These are phyloP conservation scores for Embidobia sp. DNA, from an alignment of 2,888 invertebrate species.

Conservation along the genomic window DNA sequence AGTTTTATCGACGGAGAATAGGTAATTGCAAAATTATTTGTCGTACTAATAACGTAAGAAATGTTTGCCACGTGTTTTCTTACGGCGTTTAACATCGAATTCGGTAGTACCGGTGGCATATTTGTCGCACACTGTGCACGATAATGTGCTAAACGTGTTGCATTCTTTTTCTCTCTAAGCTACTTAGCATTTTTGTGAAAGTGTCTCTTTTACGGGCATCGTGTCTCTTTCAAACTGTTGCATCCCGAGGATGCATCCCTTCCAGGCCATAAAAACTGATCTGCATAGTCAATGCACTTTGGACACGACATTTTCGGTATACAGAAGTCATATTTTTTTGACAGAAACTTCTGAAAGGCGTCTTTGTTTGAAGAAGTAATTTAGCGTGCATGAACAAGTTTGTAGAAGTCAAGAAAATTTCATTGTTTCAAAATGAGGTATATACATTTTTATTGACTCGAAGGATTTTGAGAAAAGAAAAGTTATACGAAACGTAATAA, in stretches of 20 bases:
- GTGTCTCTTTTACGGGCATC: constrained; percentile 2
- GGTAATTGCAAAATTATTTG: too few species aligned
- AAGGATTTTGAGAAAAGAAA: too few species aligned
- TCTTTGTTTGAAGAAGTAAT: background rate
- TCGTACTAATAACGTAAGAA: too few species aligned
- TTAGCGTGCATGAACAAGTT: constrained; percentile 4
- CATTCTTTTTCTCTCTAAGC: constrained; percentile 4
- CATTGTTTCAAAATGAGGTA: too few species aligned
- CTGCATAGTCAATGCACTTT: background rate
- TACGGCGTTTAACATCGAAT: too few species aligned
- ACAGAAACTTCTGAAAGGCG: background rate
- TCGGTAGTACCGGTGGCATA: too few species aligned
- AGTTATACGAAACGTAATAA: too few species aligned
- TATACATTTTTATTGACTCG: too few species aligned
- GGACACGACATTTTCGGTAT: background rate
- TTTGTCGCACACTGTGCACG: background rate
- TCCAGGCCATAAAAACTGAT: background rate
- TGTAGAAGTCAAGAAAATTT: too few species aligned
- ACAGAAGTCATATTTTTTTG: constrained; percentile 24
- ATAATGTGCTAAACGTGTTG: constrained; percentile 16
- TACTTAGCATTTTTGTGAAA: constrained; percentile 20
- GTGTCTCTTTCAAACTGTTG: constrained; percentile 2
- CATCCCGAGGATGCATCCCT: background rate
- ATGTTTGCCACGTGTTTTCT: too few species aligned
- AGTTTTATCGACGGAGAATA: too few species aligned